Base-by-base conservation (phyloP, 2,797 vertebrate genomes). In the Diglossa cyanea region DNA sequence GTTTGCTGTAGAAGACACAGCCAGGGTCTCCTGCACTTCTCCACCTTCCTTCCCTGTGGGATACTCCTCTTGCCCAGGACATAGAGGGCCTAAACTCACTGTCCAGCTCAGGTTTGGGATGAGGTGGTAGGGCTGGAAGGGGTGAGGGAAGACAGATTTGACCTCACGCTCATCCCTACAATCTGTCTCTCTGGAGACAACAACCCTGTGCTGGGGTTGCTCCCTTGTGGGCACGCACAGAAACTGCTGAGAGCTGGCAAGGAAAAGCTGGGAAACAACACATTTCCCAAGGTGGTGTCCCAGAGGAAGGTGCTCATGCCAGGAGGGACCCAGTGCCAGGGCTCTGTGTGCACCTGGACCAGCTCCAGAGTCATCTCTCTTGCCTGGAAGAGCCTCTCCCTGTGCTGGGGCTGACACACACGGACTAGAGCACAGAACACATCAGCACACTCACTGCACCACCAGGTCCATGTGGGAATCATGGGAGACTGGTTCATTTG, bases 151-250 rank as follows among this genome's bases (percentile, higher is more conserved):
- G 28, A 53, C 9, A 35, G 61, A 47, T 50, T 39, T 87, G 47
- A 39, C 53, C 10, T 93, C 15, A 2, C 7, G 74, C 8, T 18
- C 72, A 87, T 39, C 50, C 11, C 26, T 79, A 50, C 30, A 44
- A 14, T 67, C 26, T 16, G 5, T 51, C 68, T 91, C 76, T 81
- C 95, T 78, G 40, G 91, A 96, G 88, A 87, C 53, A 86, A 81
- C 65, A 94, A 93, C 86, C 92, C 76, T 95, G 89, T 90, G 65
- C 93, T 16, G 55, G 74, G 58, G 65, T 95, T 96, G 95, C 97
- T 93, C 95, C 92, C 87, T 94, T 89, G 85, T 91, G 96, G 95
- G 84, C 92, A 88, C 0, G 3, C 81, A 74, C 68, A 82, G 81
- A 96, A 97, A 96, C 35, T 93, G 92, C 95, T 44, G 91, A 75